phyloP scores from a whole-genome alignment of 2,888 invertebrate species.

The Caradrina kadenii region DNA sequence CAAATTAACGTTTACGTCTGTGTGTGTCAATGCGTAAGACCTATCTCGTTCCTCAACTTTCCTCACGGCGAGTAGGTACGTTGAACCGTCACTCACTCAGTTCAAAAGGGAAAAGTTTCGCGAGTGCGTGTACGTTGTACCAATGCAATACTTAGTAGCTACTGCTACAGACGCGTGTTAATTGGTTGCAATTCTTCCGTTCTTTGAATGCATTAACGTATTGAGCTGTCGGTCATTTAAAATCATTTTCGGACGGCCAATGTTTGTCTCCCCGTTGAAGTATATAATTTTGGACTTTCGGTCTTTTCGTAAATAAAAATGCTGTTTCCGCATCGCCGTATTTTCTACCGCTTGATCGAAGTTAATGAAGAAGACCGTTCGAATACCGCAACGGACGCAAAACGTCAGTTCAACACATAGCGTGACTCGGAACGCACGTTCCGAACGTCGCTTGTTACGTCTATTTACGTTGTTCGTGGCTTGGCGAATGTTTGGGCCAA shows the following conservation, averaged over 20 bases:
- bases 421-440: conserved; percentile 82
- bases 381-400: conserved; percentile 68
- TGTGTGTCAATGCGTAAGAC: conserved; percentile 65
- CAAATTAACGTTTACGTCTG: conserved; percentile 56
- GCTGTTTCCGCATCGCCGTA: conserved; percentile 54
- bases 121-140: conserved; percentile 62
- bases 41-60: conserved; percentile 81
- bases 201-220: conserved; percentile 14
- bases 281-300: conserved; percentile 15
- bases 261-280: background rate
- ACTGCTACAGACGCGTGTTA: conserved; percentile 42
- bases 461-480: conserved; percentile 77
- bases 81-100: conserved; percentile 74
- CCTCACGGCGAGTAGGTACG: conserved; percentile 74
- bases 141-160: conserved; percentile 53
- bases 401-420: conserved; percentile 81
- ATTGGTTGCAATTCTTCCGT: conserved; percentile 49
- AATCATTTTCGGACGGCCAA: background rate
- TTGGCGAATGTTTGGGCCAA: conserved; percentile 74
- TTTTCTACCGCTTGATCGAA: conserved; percentile 73
- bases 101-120: conserved; percentile 79
- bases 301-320: conserved; percentile 37
- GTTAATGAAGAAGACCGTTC: conserved; percentile 77
- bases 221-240: conserved; percentile 15
- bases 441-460: conserved; percentile 73